A percentile compares a stretch with the other conserved stretches of the same genome.
phyloP scores from a whole-genome alignment of 2,888 invertebrate species.

The Tricholauxania praeusta region DNA sequence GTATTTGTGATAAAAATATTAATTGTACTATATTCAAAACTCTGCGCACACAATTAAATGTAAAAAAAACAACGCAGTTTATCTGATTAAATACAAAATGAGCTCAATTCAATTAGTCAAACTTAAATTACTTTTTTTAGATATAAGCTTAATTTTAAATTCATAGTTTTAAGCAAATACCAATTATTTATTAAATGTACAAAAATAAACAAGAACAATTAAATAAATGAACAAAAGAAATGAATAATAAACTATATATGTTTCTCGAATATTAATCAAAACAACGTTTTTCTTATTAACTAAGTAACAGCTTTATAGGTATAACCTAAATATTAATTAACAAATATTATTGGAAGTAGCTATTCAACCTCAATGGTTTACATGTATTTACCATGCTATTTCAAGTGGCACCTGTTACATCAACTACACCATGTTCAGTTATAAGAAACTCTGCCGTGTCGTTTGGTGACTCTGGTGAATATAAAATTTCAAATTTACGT shows the following conservation, averaged over 20 bases:
- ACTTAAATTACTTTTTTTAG: slow-evolving; percentile 15
- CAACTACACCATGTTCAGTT: slow-evolving; percentile 67
- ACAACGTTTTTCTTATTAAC: neutral
- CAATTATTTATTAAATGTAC: slow-evolving; percentile 41
- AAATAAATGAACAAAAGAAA: slow-evolving; percentile 11
- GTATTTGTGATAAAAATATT: slow-evolving; percentile 27
- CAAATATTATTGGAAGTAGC: neutral
- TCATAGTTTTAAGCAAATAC: slow-evolving; percentile 15
- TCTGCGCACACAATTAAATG: neutral
- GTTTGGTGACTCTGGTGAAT: slow-evolving; percentile 72
- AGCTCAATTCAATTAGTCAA: slow-evolving; percentile 8
- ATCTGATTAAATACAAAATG: too few species aligned
- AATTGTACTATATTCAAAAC: slow-evolving; percentile 19
- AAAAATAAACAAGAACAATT: slow-evolving; percentile 30
- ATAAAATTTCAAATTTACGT: slow-evolving; percentile 70
- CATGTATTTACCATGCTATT: neutral
- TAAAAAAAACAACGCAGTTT: neutral
- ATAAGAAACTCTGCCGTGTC: slow-evolving; percentile 70
- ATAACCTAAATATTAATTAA: neutral
- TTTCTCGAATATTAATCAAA: slow-evolving; percentile 25
- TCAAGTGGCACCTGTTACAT: slow-evolving; percentile 49
- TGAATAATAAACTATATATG: slow-evolving; percentile 29
- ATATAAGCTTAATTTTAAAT: slow-evolving; percentile 17
- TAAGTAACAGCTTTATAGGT: neutral
- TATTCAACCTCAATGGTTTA: neutral